Evolutionary conservation across 2,113 vertebrate species (phyloP).

Genomic region (Heloderma charlesbogerti): DNA sequence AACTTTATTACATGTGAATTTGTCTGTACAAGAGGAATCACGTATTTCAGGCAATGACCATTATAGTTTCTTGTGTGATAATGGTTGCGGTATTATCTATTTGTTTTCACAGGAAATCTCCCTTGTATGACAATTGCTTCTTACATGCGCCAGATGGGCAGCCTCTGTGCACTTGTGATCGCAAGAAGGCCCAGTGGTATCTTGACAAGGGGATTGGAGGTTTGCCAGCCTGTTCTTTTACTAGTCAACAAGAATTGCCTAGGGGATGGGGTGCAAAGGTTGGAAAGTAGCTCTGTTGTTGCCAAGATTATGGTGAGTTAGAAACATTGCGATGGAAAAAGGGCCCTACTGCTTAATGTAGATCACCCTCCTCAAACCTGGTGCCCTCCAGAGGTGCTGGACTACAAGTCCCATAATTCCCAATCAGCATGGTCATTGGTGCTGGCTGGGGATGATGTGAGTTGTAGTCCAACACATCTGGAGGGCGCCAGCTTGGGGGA

Average conservation of each 20-base stretch:
- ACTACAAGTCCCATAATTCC: background rate
- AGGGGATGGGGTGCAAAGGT: background rate
- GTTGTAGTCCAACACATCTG: background rate
- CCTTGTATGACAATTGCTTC: slow-evolving; percentile 98
- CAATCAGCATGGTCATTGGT: background rate
- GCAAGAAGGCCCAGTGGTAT: slow-evolving; percentile 99
- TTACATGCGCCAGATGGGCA: slow-evolving; percentile 96
- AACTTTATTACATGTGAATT: background rate
- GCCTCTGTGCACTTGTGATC: slow-evolving; percentile 96
- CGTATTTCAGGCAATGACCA: background rate
- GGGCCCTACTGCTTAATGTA: background rate
- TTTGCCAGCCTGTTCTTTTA: slow-evolving; percentile 57
- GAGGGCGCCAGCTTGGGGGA: background rate
- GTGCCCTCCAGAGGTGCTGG: background rate
- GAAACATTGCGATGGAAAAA: too few species aligned
- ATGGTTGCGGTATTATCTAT: slow-evolving; percentile 18
- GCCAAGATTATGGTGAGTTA: background rate
- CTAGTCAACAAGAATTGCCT: background rate
- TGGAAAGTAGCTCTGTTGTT: background rate
- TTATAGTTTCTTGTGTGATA: background rate
- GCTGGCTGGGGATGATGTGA: background rate
- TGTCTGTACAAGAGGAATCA: background rate
- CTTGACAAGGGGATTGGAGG: slow-evolving; percentile 98
- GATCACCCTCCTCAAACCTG: background rate
- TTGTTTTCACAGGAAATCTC: slow-evolving; percentile 87